phyloP scores from a whole-genome alignment of 2,113 vertebrate genomes.

The Aramus guarauna region DNA sequence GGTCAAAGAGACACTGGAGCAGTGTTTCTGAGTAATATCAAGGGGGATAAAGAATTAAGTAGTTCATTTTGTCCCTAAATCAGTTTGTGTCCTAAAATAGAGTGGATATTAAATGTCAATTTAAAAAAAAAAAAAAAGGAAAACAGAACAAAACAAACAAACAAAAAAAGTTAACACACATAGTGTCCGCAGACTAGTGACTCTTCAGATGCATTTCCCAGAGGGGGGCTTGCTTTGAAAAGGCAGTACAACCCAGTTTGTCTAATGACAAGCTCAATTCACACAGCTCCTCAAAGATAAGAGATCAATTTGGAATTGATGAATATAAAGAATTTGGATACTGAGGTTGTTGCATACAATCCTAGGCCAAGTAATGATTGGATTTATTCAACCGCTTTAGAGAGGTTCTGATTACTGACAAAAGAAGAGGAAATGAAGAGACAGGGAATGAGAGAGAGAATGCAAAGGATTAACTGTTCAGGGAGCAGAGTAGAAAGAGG shows the following conservation, averaged over 20 bases:
- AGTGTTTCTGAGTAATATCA: neutral
- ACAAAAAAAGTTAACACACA: neutral
- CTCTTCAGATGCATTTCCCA: neutral
- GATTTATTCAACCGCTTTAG: neutral
- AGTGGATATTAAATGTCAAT: neutral
- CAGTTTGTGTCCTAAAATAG: neutral
- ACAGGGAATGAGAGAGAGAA: neutral
- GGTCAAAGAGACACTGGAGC: neutral
- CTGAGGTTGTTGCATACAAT: neutral
- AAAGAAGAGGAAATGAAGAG: neutral
- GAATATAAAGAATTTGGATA: neutral
- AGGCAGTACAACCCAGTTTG: neutral
- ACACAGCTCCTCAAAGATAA: neutral
- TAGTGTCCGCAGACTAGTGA: accelerated
- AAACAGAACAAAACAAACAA: neutral
- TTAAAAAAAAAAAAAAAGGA: neutral
- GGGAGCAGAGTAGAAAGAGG: neutral
- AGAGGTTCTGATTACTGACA: neutral
- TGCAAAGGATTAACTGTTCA: neutral
- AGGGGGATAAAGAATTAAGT: neutral
- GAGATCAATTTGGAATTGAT: neutral
- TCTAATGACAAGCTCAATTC: neutral
- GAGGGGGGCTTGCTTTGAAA: neutral
- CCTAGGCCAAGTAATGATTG: neutral
- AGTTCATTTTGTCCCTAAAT: neutral